Percentiles rank a stretch among this genome's conserved stretches.
These are phyloP conservation scores for Arrhamphus sclerolepis DNA, from an alignment of 2,797 vertebrate genomes.

Conservation along the genomic window DNA sequence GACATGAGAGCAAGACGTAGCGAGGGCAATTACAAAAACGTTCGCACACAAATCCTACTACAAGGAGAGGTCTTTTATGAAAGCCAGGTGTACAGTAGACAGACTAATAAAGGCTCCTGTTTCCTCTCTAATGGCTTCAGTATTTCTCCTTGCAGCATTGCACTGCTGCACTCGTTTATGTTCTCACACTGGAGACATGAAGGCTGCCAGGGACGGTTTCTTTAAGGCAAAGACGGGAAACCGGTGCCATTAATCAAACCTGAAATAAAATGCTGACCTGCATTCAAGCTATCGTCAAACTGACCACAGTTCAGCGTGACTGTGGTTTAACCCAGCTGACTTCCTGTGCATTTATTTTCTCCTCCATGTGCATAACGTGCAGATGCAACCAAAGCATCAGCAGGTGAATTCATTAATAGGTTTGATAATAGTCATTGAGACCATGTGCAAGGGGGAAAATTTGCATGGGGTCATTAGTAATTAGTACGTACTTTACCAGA, in stretches of 20 bases:
- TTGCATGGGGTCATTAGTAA: too few relatives aligned
- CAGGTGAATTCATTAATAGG: too few relatives aligned
- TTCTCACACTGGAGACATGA: conserved; percentile 48
- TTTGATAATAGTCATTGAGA: too few relatives aligned
- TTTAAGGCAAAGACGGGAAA: conserved; percentile 17
- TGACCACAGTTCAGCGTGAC: conserved; percentile 9
- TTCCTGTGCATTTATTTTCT: too few relatives aligned
- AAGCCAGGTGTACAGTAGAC: conserved; percentile 76
- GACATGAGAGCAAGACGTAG: conserved; percentile 38
- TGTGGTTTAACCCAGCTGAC: conserved; percentile 10
- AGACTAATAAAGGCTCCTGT: conserved; percentile 74
- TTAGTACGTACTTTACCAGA: too few relatives aligned
- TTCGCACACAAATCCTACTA: conserved; percentile 38
- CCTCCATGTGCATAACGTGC: too few relatives aligned
- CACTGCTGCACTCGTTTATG: conserved; percentile 27
- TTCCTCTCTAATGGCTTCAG: conserved; percentile 74
- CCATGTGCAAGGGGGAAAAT: too few relatives aligned
- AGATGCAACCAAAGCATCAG: too few relatives aligned
- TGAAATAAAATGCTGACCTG: conserved; percentile 25
- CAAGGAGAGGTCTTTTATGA: conserved; percentile 62
- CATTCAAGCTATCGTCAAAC: conserved; percentile 1
- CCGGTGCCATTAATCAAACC: background rate
- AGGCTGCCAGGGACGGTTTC: conserved; percentile 21
- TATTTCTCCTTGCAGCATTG: conserved; percentile 51
- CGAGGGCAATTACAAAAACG: conserved; percentile 31